Percentiles rank a stretch among this genome's conserved stretches.
phyloP scores from a whole-genome alignment of 2,113 vertebrate genomes.

The Oreochromis tanganicae region DNA sequence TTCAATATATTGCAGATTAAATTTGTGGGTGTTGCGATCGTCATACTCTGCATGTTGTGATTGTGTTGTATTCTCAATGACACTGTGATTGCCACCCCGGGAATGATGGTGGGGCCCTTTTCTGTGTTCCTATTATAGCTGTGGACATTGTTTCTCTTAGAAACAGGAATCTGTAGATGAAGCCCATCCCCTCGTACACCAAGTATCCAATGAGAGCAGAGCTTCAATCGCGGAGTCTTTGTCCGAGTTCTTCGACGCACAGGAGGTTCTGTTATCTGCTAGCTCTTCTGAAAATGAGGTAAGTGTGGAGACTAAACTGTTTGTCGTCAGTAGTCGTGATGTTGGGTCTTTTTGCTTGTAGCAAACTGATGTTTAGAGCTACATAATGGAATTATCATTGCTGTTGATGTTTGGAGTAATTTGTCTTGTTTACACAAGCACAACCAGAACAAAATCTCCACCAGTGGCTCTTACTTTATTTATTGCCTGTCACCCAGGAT shows the following conservation, averaged over 20 bases:
- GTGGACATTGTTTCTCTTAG: slow-evolving; percentile 45
- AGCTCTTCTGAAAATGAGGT: slow-evolving; percentile 99
- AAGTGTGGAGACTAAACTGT: neutral
- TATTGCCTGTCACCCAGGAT: neutral
- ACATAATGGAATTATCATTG: neutral
- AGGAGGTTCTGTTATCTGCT: slow-evolving; percentile 90
- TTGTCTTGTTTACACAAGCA: neutral
- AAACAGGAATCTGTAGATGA: slow-evolving; percentile 80
- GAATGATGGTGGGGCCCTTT: neutral
- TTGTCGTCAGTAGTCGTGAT: neutral
- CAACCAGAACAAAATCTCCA: neutral
- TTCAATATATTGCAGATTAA: neutral
- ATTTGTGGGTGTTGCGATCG: neutral
- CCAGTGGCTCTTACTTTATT: neutral
- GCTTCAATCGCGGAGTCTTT: slow-evolving; percentile 91
- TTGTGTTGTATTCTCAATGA: neutral
- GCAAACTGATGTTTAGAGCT: neutral
- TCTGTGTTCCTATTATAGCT: neutral
- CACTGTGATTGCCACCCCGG: neutral
- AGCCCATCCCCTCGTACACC: slow-evolving; percentile 83
- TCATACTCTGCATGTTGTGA: neutral
- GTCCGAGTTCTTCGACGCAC: slow-evolving; percentile 95
- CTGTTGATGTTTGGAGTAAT: neutral
- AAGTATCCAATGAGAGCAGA: slow-evolving; percentile 90
- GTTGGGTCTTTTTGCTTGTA: neutral